phyloP scores from a whole-genome alignment of 2,797 vertebrate species.

The Mus spretus region DNA sequence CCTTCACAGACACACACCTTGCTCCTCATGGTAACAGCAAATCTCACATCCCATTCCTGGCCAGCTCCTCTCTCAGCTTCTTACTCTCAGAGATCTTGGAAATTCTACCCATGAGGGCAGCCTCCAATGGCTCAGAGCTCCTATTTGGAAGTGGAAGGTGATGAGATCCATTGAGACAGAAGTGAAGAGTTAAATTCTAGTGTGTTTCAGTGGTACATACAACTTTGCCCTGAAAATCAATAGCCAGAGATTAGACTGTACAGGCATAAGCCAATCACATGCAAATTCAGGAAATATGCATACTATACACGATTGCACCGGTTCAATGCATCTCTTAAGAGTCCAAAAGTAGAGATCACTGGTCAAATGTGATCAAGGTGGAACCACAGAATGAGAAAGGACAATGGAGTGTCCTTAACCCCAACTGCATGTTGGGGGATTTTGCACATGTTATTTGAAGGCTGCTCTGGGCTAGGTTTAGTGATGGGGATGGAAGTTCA shows the following conservation, averaged over 20 bases:
- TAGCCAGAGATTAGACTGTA: slow-evolving; percentile 54
- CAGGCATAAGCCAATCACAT: slow-evolving; percentile 43
- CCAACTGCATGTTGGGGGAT: background rate
- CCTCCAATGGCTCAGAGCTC: background rate
- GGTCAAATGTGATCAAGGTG: background rate
- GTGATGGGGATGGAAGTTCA: background rate
- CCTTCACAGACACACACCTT: background rate
- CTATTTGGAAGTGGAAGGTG: background rate
- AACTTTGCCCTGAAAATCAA: slow-evolving; percentile 42
- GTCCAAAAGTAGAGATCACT: background rate
- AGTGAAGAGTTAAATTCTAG: background rate
- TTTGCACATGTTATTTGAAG: background rate
- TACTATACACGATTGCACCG: background rate
- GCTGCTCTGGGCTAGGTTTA: background rate
- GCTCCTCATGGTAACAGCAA: background rate
- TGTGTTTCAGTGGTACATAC: background rate
- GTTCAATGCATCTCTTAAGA: slow-evolving; percentile 6
- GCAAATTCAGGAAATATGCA: slow-evolving; percentile 63
- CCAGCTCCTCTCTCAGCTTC: background rate
- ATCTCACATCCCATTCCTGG: background rate
- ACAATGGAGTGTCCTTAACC: background rate
- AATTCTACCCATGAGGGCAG: background rate
- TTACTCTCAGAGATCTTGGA: background rate
- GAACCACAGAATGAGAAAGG: background rate
- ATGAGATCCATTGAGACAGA: background rate